Evolutionary conservation across 2,888 invertebrate species (phyloP), one percentile per base, ranked within the genome.

Genomic region (Ophioninae sp.): DNA sequence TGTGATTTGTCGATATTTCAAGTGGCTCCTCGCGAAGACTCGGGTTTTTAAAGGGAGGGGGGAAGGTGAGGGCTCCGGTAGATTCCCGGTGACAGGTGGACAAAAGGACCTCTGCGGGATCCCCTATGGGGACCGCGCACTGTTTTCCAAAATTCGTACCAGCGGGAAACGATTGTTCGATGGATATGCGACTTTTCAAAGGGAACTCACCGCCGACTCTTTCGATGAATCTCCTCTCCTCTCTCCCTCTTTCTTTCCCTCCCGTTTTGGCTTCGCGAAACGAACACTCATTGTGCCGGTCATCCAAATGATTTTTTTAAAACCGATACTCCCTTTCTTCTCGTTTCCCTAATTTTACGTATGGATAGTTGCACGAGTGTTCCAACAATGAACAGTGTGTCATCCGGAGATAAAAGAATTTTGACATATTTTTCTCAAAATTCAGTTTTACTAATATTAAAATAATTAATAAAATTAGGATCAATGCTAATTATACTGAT

Each of bases 101-200:
- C 92, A 92, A 92, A 89, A 85, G 89, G 64, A 85, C 59, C 73
- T 71, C 82, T 68, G 81, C 75, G 88, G 87, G 88, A 86, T 88
- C 89, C 88, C 87, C 87, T 86, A 86, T 87, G 86, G 88, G 85
- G 87, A 86, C 84, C 82, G 51, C 72, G 81, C 85, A 87, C 87
- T 92, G 90, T 92, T 92, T 92, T 91, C 88, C 87, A 85, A 91
- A 91, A 91, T 91, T 91, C 90, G 86, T 90, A 89, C 87, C 90
- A 87, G 87, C 88, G 87, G 86, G 86, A 86, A 78, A 64, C 90
- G 88, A 91, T 91, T 92, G 90, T 90, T 88, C 89, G 84, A 88
- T 87, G 87, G 59, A 73, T 44, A 44, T 61, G 59, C 75, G 22
- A 81, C 81, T 83, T 87, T 86, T 86, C 81, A 87, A 85, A 86